Evolutionary conservation across 2,888 invertebrate genomes (phyloP).

Genomic region (Cosmia trapezina): DNA sequence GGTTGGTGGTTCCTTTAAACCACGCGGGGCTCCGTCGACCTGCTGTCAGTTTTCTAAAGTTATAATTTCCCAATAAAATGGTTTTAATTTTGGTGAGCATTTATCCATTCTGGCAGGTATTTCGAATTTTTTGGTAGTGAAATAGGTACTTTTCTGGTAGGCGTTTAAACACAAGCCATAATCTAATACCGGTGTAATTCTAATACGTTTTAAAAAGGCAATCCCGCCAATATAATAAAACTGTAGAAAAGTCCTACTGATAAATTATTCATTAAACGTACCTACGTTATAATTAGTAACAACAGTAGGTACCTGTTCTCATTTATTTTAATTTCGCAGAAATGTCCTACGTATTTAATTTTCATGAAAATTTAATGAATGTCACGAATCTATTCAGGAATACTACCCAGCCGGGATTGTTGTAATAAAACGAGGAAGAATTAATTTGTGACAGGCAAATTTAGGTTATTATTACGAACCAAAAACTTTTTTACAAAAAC

Average conservation of each 20-base stretch:
- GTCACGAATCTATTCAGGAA: neutral
- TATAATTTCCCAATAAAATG: too few relatives aligned
- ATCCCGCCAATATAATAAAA: neutral
- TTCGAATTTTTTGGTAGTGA: too few relatives aligned
- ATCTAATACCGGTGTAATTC: neutral
- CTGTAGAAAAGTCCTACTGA: neutral
- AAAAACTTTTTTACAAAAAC: too few relatives aligned
- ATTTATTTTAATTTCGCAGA: neutral
- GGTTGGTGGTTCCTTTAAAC: too few relatives aligned
- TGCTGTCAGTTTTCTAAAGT: too few relatives aligned
- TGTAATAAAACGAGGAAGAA: neutral
- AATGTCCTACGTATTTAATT: neutral
- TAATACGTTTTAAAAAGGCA: neutral
- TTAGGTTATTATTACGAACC: neutral
- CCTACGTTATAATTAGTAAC: neutral
- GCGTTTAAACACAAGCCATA: too few relatives aligned
- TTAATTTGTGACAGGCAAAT: neutral
- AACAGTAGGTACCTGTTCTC: neutral
- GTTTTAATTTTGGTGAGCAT: too few relatives aligned
- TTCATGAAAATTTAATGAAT: neutral
- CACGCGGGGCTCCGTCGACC: too few relatives aligned
- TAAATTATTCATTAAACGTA: too few relatives aligned
- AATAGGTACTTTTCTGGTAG: too few relatives aligned
- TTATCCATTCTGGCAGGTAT: too few relatives aligned
- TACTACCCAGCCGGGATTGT: too few relatives aligned